phyloP scores from a whole-genome alignment of 2,797 vertebrate species.

The Pogoniulus pusillus region DNA sequence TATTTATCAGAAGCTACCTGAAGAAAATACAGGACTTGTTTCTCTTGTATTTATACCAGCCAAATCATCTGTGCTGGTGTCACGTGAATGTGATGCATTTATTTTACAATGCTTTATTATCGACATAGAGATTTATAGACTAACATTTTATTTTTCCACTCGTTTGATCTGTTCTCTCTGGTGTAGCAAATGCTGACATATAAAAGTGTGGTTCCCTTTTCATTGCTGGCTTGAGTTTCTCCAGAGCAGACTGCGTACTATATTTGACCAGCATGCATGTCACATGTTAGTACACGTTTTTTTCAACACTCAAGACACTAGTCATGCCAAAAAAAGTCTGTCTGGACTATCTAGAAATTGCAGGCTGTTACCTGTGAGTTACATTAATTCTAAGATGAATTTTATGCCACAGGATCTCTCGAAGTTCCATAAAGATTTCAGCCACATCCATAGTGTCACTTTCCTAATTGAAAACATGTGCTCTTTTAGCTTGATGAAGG shows the following conservation, averaged over 20 bases:
- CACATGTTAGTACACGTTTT: constrained; percentile 35
- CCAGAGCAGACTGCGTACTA: background rate
- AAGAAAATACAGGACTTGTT: constrained; percentile 16
- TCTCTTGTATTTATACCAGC: background rate
- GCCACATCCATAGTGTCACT: background rate
- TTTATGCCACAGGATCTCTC: background rate
- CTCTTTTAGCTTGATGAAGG: background rate
- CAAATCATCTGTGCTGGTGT: background rate
- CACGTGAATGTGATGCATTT: background rate
- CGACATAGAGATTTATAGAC: constrained; percentile 3
- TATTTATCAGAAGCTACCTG: constrained; percentile 16
- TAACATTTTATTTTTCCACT: background rate
- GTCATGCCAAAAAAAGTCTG: constrained; percentile 39
- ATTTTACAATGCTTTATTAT: constrained; percentile 6
- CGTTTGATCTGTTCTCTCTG: constrained; percentile 31
- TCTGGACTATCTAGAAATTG: background rate
- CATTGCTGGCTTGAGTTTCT: constrained; percentile 29
- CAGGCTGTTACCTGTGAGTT: background rate
- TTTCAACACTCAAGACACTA: constrained; percentile 18
- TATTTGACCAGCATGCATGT: constrained; percentile 32
- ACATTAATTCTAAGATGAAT: background rate
- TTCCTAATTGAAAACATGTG: background rate
- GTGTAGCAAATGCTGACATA: constrained; percentile 44
- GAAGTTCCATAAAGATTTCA: background rate
- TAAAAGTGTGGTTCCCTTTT: constrained; percentile 40